Percentiles rank a stretch among this genome's conserved stretches.
phyloP scores from a whole-genome alignment of 2,113 vertebrate genomes.

The Psilopsiagon aymara region DNA sequence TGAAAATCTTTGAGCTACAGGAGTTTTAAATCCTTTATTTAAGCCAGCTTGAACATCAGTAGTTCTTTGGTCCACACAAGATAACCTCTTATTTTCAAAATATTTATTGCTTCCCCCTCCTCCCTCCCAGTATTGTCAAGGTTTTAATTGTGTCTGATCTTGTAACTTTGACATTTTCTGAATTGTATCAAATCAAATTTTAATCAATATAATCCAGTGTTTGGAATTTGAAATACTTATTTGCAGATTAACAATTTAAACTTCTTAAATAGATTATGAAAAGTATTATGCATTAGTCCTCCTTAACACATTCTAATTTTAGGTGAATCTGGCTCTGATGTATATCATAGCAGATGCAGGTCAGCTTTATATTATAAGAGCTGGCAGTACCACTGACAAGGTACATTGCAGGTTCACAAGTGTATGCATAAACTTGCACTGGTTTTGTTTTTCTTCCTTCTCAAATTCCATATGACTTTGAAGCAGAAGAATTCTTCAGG shows the following conservation, averaged over 20 bases:
- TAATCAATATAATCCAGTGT: not conserved
- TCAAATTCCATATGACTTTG: not conserved
- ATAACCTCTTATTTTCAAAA: conserved; percentile 4
- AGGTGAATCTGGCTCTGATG: not conserved
- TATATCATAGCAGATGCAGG: not conserved
- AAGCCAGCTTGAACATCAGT: conserved; percentile 10
- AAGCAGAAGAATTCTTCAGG: not conserved
- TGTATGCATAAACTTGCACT: not conserved
- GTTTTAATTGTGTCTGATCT: not conserved
- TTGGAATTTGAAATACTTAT: not conserved
- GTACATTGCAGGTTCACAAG: not conserved
- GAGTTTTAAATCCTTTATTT: conserved; percentile 41
- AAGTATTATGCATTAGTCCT: conserved; percentile 14
- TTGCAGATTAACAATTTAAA: conserved; percentile 31
- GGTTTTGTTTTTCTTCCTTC: not conserved
- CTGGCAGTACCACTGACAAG: not conserved
- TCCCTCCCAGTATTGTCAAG: not conserved
- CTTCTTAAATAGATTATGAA: conserved; percentile 18
- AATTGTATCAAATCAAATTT: not conserved
- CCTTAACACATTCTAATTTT: conserved; percentile 25
- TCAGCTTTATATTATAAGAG: not conserved
- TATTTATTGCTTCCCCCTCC: not conserved
- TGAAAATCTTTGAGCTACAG: conserved; percentile 39
- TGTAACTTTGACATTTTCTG: not conserved
- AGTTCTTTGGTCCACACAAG: not conserved